phyloP scores from a whole-genome alignment of 2,888 invertebrate genomes.

The Zootermopsis nevadensis region DNA sequence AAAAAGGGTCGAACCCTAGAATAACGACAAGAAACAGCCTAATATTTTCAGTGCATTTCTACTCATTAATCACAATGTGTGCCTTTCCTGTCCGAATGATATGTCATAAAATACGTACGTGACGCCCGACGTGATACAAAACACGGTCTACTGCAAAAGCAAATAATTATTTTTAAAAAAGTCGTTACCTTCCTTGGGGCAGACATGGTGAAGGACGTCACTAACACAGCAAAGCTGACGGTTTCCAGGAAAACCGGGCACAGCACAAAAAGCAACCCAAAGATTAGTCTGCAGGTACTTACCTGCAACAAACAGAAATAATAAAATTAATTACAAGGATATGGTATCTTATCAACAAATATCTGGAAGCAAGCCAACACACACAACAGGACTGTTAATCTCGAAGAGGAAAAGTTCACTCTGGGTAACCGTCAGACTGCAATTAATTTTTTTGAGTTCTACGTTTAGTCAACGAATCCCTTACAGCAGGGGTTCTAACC shows the following conservation, averaged over 20 bases:
- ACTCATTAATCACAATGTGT: too few species aligned
- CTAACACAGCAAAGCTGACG: background rate
- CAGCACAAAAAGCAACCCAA: background rate
- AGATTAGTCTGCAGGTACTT: background rate
- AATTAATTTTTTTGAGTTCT: background rate
- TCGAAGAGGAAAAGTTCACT: background rate
- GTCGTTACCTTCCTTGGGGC: slow-evolving; percentile 1
- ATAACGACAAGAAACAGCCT: too few species aligned
- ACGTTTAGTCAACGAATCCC: too few species aligned
- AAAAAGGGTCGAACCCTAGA: too few species aligned
- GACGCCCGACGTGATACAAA: background rate
- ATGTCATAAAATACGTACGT: too few species aligned
- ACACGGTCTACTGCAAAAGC: background rate
- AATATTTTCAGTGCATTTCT: too few species aligned
- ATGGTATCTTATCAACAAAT: background rate
- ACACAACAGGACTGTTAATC: too few species aligned
- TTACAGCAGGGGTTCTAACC: too few species aligned
- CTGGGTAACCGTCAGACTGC: background rate
- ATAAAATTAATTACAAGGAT: background rate
- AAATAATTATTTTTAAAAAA: background rate
- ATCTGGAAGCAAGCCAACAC: background rate
- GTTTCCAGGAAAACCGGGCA: background rate
- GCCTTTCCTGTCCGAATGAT: too few species aligned
- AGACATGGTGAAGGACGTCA: background rate
- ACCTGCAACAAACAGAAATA: slow-evolving; percentile 13